Conservation (phyloP, 2,797 vertebrate genomes). For the Pogoniulus pusillus region DNA sequence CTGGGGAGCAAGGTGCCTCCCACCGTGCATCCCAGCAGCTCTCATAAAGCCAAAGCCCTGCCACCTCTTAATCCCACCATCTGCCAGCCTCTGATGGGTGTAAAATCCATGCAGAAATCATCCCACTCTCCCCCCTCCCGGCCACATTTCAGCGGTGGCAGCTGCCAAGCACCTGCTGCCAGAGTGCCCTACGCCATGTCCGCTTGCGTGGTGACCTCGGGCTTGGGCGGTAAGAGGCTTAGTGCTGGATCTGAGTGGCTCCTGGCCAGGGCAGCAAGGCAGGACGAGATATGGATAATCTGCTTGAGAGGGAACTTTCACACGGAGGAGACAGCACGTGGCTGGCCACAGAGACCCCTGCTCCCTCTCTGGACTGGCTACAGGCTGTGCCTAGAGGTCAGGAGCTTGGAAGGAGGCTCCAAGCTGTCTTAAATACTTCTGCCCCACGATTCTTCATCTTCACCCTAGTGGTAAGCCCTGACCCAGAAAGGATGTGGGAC, state of each 20-base stretch:
- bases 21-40: accelerated
- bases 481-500: not conserved
- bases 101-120: conserved; percentile 14
- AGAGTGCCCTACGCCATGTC: not conserved
- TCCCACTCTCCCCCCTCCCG: too few species aligned
- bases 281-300: conserved; percentile 36
- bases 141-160: not conserved
- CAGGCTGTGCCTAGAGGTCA: accelerated
- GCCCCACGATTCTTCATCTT: not conserved
- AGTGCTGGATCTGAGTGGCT: conserved; percentile 5
- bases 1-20: not conserved
- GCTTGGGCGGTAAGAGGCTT: conserved; percentile 51
- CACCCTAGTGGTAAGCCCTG: accelerated
- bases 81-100: not conserved
- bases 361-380: not conserved
- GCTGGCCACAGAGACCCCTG: not conserved
- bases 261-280: not conserved
- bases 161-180: not conserved
- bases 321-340: accelerated
- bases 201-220: not conserved
- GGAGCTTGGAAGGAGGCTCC: not conserved
- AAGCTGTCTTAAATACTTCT: not conserved
- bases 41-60: not conserved
- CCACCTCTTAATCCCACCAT: not conserved
- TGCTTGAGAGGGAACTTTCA: conserved; percentile 41